Conservation (phyloP, 2,888 invertebrate species). For the Nomada fucata region DNA sequence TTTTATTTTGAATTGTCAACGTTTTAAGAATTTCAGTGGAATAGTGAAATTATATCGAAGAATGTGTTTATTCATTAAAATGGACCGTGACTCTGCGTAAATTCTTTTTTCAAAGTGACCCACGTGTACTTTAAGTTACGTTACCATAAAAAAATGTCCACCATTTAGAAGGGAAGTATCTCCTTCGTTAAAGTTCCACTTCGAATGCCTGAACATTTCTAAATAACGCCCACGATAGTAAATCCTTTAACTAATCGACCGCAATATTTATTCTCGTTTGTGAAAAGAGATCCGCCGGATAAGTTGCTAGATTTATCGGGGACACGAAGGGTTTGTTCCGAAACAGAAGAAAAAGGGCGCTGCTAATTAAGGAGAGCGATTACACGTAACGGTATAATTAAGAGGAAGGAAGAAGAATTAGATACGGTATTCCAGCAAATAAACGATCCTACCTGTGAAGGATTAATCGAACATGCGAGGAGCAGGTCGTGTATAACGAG, state of each 20-base stretch:
- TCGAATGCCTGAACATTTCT: not conserved
- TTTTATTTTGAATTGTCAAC: not conserved
- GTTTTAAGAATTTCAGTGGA: not conserved
- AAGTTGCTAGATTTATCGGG: conserved; percentile 54
- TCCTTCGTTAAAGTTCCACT: not conserved
- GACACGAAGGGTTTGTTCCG: conserved; percentile 37
- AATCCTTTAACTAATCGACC: conserved; percentile 38
- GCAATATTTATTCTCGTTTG: conserved; percentile 37
- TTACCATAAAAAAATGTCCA: not conserved
- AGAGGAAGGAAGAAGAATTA: conserved; percentile 56
- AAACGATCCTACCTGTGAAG: conserved; percentile 43
- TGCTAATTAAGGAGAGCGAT: conserved; percentile 64
- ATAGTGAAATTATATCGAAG: not conserved
- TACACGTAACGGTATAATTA: conserved; percentile 68
- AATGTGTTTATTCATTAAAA: too few relatives aligned
- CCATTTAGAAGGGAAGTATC: not conserved
- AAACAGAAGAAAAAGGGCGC: conserved; percentile 37
- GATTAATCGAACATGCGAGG: conserved; percentile 46
- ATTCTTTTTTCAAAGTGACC: not conserved
- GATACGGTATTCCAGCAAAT: conserved; percentile 41
- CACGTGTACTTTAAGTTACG: not conserved
- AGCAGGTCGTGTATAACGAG: conserved; percentile 41
- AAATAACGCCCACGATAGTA: not conserved
- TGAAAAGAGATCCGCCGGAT: conserved; percentile 42
- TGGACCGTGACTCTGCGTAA: not conserved